Conservation (phyloP, 2,113 vertebrate genomes). For the Hippocampus barbouri region DNA sequence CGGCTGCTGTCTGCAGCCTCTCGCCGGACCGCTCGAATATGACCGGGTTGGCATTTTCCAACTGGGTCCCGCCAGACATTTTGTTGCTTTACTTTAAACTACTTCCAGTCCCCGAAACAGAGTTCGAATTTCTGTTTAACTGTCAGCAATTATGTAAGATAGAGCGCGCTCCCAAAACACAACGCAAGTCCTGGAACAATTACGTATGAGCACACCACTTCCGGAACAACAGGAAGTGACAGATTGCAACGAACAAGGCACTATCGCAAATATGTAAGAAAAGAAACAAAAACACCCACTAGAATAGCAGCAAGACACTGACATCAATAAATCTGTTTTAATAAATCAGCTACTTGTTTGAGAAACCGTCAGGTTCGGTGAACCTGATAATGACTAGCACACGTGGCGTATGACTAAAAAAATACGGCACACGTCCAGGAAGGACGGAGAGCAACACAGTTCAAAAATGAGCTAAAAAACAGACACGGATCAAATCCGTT, state of each 20-base stretch:
- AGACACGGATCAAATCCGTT: no score
- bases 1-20: conserved; percentile 34
- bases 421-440: neutral
- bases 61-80: conserved; percentile 36
- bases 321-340: neutral
- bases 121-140: neutral
- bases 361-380: neutral
- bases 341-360: neutral
- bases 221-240: neutral
- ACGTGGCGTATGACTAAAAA: neutral
- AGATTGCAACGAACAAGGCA: neutral
- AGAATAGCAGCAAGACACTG: neutral
- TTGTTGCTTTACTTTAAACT: neutral
- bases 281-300: no score
- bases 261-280: neutral
- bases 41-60: conserved; percentile 63
- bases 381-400: neutral
- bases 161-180: neutral
- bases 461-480: neutral
- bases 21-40: conserved; percentile 59
- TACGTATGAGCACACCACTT: neutral
- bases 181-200: neutral
- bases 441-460: neutral
- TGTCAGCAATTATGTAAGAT: neutral
- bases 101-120: neutral